A percentile compares a stretch with the other conserved stretches of the same genome.
Conservation (phyloP, 2,888 invertebrate genomes). For the Heliconius cydno region DNA sequence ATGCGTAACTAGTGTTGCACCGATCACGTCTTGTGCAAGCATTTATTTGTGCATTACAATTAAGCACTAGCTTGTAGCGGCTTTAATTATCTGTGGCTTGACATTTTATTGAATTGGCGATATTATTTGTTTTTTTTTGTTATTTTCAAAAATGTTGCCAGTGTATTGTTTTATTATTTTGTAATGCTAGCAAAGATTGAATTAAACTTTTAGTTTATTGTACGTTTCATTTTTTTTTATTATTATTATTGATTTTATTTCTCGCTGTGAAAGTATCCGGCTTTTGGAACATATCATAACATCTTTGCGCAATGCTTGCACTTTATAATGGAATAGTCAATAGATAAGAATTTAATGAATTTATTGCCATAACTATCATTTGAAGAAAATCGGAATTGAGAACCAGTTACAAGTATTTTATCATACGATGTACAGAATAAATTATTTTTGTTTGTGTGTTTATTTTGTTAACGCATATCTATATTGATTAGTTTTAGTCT, state of each 20-base stretch:
- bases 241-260: conserved; percentile 27
- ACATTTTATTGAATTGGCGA: conserved; percentile 48
- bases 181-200: conserved; percentile 10
- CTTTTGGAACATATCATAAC: conserved; percentile 44
- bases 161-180: conserved; percentile 26
- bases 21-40: conserved; percentile 64
- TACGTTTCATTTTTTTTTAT: conserved; percentile 19
- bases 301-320: conserved; percentile 36
- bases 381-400: conserved; percentile 58
- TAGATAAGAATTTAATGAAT: conserved; percentile 55
- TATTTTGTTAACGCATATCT: conserved; percentile 65
- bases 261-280: conserved; percentile 5
- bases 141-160: conserved; percentile 31
- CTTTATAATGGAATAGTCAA: conserved; percentile 50
- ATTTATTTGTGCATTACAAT: conserved; percentile 63
- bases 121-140: conserved; percentile 16
- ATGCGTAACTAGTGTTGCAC: conserved; percentile 72
- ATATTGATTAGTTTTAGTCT: conserved; percentile 73
- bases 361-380: conserved; percentile 76
- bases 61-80: conserved; percentile 77
- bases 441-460: conserved; percentile 76
- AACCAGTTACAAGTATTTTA: conserved; percentile 68
- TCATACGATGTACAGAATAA: conserved; percentile 77
- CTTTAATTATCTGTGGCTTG: conserved; percentile 61
- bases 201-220: conserved; percentile 2